phyloP scores from a whole-genome alignment of 1,140 invertebrate genomes.

The Portunus trituberculatus region DNA sequence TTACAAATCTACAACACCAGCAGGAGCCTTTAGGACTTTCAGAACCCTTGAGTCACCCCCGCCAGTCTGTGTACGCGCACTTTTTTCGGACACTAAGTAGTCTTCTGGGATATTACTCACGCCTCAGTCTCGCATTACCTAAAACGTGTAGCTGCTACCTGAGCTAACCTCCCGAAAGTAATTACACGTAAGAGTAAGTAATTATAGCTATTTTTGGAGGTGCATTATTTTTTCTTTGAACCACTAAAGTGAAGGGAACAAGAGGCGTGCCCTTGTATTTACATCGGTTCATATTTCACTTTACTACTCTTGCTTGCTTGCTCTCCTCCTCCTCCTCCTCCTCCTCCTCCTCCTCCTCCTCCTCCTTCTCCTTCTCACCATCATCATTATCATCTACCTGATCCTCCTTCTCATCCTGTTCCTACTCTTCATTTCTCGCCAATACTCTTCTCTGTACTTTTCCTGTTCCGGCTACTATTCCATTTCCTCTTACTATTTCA shows the following conservation, averaged over 20 bases:
- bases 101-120: too few relatives aligned
- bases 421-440: neutral
- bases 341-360: neutral
- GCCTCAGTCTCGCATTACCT: too few relatives aligned
- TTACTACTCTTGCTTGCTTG: neutral
- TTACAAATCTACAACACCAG: too few relatives aligned
- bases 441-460: neutral
- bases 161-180: neutral
- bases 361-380: too few relatives aligned
- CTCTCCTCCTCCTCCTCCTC: neutral
- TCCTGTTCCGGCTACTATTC: too few relatives aligned
- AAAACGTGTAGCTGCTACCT: too few relatives aligned
- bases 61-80: too few relatives aligned
- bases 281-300: neutral
- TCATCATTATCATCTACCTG: too few relatives aligned
- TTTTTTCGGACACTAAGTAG: too few relatives aligned
- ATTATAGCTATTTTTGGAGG: neutral
- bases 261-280: neutral
- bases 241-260: neutral
- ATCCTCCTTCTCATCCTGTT: neutral
- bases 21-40: too few relatives aligned
- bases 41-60: too few relatives aligned
- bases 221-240: neutral
- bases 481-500: too few relatives aligned
- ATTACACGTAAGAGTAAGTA: conserved; percentile 1